Evolutionary conservation across 1,140 invertebrate species (phyloP).

Genomic region (Cydia pomonella): DNA sequence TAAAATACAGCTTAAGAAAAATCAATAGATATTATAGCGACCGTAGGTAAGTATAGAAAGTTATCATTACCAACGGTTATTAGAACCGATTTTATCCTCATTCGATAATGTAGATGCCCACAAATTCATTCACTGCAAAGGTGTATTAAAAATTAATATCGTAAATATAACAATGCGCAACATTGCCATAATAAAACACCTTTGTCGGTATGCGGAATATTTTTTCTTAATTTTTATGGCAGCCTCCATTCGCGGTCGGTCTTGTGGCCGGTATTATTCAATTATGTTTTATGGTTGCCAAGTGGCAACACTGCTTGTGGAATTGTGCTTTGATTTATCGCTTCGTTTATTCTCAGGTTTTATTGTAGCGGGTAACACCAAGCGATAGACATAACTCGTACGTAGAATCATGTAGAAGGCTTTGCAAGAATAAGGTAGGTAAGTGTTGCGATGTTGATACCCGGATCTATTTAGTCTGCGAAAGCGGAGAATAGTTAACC

Average conservation of each 20-base stretch:
- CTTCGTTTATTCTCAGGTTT: constrained; percentile 62
- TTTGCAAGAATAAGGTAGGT: constrained; percentile 34
- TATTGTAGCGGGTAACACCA: constrained; percentile 58
- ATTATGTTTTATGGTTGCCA: constrained; percentile 67
- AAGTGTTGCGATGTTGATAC: constrained; percentile 3
- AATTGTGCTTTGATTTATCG: constrained; percentile 71
- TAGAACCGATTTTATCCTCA: not conserved
- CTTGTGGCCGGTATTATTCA: constrained; percentile 58
- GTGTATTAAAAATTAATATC: constrained; percentile 8
- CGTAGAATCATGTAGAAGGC: not conserved
- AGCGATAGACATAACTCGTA: constrained; percentile 28
- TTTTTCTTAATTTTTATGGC: constrained; percentile 58
- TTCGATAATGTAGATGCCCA: not conserved
- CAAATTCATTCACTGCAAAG: not conserved
- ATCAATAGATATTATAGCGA: too few relatives aligned
- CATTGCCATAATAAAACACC: constrained; percentile 44
- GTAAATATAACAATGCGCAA: constrained; percentile 35
- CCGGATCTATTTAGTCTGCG: not conserved
- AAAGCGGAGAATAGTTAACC: too few relatives aligned
- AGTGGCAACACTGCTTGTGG: constrained; percentile 58
- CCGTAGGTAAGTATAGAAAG: too few relatives aligned
- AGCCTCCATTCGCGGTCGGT: constrained; percentile 42
- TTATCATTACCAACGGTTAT: too few relatives aligned
- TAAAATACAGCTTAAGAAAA: too few relatives aligned
- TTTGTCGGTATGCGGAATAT: constrained; percentile 39